Conservation (phyloP, 2,888 invertebrate genomes). For the Rotaria macrura region DNA sequence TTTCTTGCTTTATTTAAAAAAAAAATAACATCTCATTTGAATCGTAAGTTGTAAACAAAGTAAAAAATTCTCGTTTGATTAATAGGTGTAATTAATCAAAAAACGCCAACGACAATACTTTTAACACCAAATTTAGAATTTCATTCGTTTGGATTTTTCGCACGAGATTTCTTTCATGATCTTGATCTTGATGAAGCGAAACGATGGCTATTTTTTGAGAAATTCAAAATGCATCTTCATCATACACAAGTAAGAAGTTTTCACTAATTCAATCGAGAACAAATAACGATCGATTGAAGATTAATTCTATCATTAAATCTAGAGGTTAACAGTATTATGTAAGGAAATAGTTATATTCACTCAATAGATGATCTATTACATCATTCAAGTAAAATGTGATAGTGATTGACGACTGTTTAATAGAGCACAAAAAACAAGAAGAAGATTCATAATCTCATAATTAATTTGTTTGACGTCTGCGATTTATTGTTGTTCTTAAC, state of each 20-base stretch:
- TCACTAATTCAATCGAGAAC: too few relatives aligned
- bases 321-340: background rate
- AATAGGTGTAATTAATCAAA: conserved; percentile 54
- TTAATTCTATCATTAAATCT: too few relatives aligned
- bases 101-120: conserved; percentile 54
- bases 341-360: background rate
- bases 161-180: conserved; percentile 54
- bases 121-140: conserved; percentile 53
- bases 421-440: background rate
- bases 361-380: background rate
- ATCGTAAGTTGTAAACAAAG: too few relatives aligned
- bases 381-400: background rate
- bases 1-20: background rate
- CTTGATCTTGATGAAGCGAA: conserved; percentile 52
- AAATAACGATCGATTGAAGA: too few relatives aligned
- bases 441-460: too few relatives aligned
- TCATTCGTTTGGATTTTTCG: conserved; percentile 55
- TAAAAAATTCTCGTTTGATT: too few relatives aligned
- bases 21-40: too few relatives aligned
- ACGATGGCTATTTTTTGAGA: conserved; percentile 55
- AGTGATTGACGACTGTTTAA: background rate
- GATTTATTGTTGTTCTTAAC: too few relatives aligned
- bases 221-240: conserved; percentile 56
- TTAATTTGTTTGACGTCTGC: too few relatives aligned
- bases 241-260: conserved; percentile 48